Evolutionary conservation across 2,888 invertebrate species (phyloP).

Genomic region (Caenorhabditis imperialis): DNA sequence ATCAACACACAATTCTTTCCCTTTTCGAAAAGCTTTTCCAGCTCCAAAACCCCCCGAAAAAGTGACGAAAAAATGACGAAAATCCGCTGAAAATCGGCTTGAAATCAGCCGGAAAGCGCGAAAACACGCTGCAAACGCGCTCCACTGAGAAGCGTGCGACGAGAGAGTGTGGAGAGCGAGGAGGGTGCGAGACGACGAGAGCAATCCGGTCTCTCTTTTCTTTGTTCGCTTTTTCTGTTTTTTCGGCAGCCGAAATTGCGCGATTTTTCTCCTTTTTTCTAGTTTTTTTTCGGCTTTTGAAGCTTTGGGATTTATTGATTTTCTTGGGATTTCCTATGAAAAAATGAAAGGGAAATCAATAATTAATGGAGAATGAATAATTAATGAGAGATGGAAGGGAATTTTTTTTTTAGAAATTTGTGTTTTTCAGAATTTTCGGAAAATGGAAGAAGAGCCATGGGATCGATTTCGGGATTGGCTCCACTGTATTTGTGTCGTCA

Average conservation of each 20-base stretch:
- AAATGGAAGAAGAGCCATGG: conserved; percentile 79
- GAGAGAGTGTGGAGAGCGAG: conserved; percentile 17
- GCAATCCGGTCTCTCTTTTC: conserved; percentile 11
- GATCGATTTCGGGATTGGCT: conserved; percentile 88
- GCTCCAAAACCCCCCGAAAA: no score
- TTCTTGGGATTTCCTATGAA: conserved; percentile 1
- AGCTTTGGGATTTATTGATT: conserved; percentile 11
- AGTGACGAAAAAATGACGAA: no score
- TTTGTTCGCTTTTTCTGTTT: conserved; percentile 12
- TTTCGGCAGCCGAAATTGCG: background rate
- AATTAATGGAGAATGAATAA: no score
- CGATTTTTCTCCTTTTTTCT: background rate
- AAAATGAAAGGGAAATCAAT: no score
- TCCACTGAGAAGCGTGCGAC: conserved; percentile 11
- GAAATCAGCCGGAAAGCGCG: background rate
- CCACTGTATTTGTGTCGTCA: conserved; percentile 96
- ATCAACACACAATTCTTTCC: no score
- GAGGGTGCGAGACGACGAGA: conserved; percentile 24
- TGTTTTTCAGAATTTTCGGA: background rate
- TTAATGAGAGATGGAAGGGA: background rate
- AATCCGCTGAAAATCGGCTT: conserved; percentile 9
- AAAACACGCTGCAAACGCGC: conserved; percentile 32
- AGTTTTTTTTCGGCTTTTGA: no score
- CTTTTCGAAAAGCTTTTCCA: no score
- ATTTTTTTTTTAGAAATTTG: background rate